phyloP scores from a whole-genome alignment of 2,797 vertebrate species.

The Trachurus trachurus region DNA sequence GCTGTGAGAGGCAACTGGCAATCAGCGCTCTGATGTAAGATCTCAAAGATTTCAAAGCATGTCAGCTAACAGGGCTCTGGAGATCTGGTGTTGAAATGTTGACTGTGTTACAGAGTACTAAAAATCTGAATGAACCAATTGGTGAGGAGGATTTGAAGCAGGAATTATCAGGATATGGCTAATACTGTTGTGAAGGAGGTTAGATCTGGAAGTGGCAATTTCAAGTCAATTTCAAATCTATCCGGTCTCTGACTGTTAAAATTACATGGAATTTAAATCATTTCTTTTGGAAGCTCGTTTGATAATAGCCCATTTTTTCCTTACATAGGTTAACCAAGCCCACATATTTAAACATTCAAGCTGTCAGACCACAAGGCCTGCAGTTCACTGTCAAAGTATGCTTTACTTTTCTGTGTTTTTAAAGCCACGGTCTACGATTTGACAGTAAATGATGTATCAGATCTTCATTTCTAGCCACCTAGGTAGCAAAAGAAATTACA shows the following conservation, averaged over 20 bases:
- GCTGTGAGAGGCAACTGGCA: constrained; percentile 22
- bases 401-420: not conserved
- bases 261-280: not conserved
- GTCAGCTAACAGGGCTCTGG: constrained; percentile 4
- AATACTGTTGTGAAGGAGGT: not conserved
- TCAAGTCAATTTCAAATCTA: not conserved
- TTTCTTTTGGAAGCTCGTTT: not conserved
- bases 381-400: not conserved
- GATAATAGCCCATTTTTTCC: not conserved
- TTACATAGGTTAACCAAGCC: not conserved
- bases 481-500: no score
- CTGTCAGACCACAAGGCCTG: not conserved
- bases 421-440: no score
- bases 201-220: not conserved
- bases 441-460: not conserved
- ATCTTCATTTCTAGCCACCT: not conserved
- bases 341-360: not conserved
- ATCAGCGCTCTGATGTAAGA: constrained; percentile 24
- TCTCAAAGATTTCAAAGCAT: constrained; percentile 29
- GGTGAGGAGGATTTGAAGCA: not conserved
- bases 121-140: not conserved
- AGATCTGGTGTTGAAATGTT: not conserved
- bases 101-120: not conserved
- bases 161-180: not conserved
- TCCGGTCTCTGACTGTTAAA: not conserved